These are phyloP conservation scores for Pongo abelii DNA, from an alignment of 2,113 vertebrate species.

Conservation along the genomic window DNA sequence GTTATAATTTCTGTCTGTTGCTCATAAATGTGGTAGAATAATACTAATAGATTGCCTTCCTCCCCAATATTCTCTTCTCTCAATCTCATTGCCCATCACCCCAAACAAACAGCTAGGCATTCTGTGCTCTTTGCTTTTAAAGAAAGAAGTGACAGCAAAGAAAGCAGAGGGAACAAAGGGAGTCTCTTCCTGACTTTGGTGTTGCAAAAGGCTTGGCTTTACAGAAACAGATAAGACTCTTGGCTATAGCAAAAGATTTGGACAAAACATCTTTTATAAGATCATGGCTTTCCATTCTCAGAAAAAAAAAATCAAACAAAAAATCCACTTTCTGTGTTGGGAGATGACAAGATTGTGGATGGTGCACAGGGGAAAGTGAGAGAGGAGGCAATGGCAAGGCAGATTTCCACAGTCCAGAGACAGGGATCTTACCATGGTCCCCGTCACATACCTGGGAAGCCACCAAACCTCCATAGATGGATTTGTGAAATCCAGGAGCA, in stretches of 20 bases:
- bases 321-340: not conserved
- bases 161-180: not conserved
- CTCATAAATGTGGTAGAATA: not conserved
- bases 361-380: not conserved
- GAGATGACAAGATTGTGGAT: not conserved
- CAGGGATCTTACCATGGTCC: not conserved
- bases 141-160: not conserved
- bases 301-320: not conserved
- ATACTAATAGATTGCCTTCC: not conserved
- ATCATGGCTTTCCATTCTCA: not conserved
- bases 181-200: not conserved
- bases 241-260: not conserved
- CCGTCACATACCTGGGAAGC: not conserved
- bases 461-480: not conserved
- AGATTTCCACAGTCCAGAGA: not conserved
- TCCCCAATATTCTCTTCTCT: not conserved
- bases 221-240: not conserved
- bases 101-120: not conserved
- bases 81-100: not conserved
- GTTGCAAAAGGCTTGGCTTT: not conserved
- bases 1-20: not conserved
- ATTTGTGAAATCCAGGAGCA: not conserved
- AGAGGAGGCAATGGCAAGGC: not conserved
- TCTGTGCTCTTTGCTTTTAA: not conserved
- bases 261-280: not conserved